These are phyloP conservation scores for Oryzias melastigma DNA, from an alignment of 2,113 vertebrate species.

Conservation along the genomic window DNA sequence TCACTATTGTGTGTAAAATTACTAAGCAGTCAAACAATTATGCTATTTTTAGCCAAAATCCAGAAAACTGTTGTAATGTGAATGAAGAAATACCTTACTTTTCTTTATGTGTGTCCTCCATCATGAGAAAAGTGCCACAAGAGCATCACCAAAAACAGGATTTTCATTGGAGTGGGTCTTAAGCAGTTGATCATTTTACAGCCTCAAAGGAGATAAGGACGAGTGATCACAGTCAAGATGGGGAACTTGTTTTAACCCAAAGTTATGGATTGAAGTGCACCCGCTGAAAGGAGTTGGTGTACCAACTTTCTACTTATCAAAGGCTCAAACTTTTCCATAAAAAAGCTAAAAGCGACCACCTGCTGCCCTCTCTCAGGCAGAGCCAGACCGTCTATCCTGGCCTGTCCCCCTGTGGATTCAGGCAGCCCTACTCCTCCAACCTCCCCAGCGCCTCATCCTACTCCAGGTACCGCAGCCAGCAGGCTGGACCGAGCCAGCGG, in stretches of 20 bases:
- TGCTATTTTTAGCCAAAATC: no score
- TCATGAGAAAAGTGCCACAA: no score
- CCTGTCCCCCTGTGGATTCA: slow-evolving; percentile 97
- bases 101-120: no score
- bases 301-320: no score
- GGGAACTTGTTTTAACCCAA: slow-evolving; percentile 8
- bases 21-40: no score
- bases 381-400: slow-evolving; percentile 94
- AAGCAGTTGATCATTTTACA: no score
- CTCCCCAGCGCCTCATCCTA: slow-evolving; percentile 91
- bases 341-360: slow-evolving; percentile 35
- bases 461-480: slow-evolving; percentile 89
- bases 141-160: no score
- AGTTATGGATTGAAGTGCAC: slow-evolving; percentile 13
- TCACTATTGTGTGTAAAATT: no score
- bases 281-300: no score
- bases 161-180: no score
- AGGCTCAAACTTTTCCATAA: slow-evolving; percentile 5
- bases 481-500: slow-evolving; percentile 42
- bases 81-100: no score
- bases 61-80: no score
- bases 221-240: background rate
- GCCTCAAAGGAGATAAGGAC: background rate
- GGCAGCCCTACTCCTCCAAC: slow-evolving; percentile 89
- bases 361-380: slow-evolving; percentile 84